Evolutionary conservation across 2,888 invertebrate genomes (phyloP), one percentile per base, ranked within the genome.

Genomic region (Pristionchus mayeri): DNA sequence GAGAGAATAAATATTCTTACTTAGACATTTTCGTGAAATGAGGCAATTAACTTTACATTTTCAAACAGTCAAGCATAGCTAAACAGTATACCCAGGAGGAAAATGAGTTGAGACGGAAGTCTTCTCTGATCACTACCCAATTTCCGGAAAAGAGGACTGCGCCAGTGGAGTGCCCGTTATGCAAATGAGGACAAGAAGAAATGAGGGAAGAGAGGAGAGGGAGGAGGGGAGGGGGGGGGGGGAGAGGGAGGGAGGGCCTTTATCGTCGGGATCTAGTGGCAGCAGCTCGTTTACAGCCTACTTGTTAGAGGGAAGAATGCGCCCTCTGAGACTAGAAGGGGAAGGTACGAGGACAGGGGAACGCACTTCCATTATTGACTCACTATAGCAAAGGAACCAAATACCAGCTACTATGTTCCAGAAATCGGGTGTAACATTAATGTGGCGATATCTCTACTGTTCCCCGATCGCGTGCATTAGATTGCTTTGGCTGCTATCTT

Each of bases 101-200:
- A 54, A n/a, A 16, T 7, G 44, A 13, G 44, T 13, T 44, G 6
- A 44, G 7, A n/a, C 30, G 63, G 63, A 63, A 63, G 63, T 63
- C 44, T 30, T 54, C 30, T 9, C 44, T 21, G 37, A n/a, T 30
- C 7, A 40, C 24, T 34, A 37, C 40, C 71, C 44, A 40, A 71
- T 71, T 71, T 71, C 71, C 71, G 67, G 71, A 71, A 37, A 71
- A 71, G 21, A 44, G 11, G 24, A 63, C 63, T 63, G 63, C 54
- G n/a, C 37, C 37, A 60, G 34, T 9, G 13, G 54, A 4, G 54
- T 21, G 71, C 71, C 37, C 71, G 40, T 71, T 71, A 71, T 71
- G 71, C 71, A 71, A 71, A 71, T 71, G 71, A 71, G 67, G 37
- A 37, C 34, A 37, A 37, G 24, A n/a, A n/a, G n/a, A n/a, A 44